Base-by-base conservation (phyloP, 2,797 vertebrate genomes). In the Okamejei kenojei region DNA sequence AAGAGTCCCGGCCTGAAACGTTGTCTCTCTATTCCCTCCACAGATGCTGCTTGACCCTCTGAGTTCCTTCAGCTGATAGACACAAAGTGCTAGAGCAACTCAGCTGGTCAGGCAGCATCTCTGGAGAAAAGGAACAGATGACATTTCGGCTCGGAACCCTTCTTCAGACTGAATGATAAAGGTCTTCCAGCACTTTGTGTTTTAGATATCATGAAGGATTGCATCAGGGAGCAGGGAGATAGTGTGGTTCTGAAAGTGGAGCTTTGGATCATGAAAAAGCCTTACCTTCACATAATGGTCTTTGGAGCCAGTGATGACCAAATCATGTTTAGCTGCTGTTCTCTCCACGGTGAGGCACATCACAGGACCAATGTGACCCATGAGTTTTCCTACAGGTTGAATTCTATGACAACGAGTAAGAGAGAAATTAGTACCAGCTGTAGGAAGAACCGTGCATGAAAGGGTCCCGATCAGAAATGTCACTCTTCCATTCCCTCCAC, bases 261-360 rank as follows among this genome's bases (percentile, higher is more conserved):
- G 38, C 35, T 54, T 74, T 45, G 21, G 26, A 13, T 93, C 10
- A 63, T 68, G 65, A 35, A 77, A 93, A 79, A 68, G 0, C 21
- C 73, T 26, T 95, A 99, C 99, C 98, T 99, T 99, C 93, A 99
- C 97, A 0, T 99, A 99, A 95, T 99, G 99, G 95, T 99, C 99
- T 95, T 99, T 99, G 94, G 99, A 99, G 93, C 99, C 99, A 0
- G 99, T 99, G 95, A 99, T 98, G 93, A 99, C 98, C 95, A 99
- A 97, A 95, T 99, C 98, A 7, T 97, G 98, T 93, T 97, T 98
- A 94, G 95, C 97, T 1, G 97, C 93, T 0, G 98, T 98, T 95
- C 97, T 98, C 94, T 97, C 97, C 94, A 98, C 98, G 0, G 98
- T 99, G 92, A 99, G 96, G 95, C 98, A 99, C 98, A 99, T 99